Percentiles rank a stretch among this genome's conserved stretches.
Conservation (phyloP, 2,113 vertebrate genomes). For the Orcinus orca region DNA sequence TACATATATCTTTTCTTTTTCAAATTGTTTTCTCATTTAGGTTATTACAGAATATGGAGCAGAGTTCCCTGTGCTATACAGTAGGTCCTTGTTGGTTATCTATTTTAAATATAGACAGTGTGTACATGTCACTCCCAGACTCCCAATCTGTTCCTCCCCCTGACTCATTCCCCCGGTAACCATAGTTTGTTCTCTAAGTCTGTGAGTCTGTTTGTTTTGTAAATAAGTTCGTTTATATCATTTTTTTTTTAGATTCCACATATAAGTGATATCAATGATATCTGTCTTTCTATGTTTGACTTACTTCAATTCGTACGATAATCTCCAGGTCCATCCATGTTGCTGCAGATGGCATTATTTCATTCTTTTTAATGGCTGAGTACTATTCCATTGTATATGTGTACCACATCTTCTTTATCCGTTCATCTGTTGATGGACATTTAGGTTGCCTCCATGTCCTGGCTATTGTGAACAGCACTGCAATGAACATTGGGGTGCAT, state of each 20-base stretch:
- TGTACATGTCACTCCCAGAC: neutral
- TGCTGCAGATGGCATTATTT: neutral
- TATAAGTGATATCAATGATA: neutral
- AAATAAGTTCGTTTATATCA: neutral
- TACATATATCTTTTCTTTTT: neutral
- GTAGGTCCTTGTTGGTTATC: neutral
- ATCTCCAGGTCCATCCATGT: neutral
- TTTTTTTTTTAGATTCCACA: neutral
- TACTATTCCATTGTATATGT: neutral
- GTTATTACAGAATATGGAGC: neutral
- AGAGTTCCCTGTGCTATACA: neutral
- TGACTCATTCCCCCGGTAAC: neutral
- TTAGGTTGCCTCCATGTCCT: neutral
- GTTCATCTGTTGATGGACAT: neutral
- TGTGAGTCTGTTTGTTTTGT: neutral
- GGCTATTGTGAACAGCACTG: neutral
- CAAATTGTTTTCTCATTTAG: neutral
- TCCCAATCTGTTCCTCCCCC: neutral
- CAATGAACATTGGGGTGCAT: neutral
- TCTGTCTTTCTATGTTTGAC: neutral
- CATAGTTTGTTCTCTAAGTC: neutral
- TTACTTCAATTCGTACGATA: neutral
- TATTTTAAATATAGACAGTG: neutral
- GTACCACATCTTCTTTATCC: neutral
- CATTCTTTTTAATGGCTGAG: neutral